These are phyloP conservation scores for Drosophila pallidifrons DNA, from an alignment of 1,140 invertebrate species.

Conservation along the genomic window DNA sequence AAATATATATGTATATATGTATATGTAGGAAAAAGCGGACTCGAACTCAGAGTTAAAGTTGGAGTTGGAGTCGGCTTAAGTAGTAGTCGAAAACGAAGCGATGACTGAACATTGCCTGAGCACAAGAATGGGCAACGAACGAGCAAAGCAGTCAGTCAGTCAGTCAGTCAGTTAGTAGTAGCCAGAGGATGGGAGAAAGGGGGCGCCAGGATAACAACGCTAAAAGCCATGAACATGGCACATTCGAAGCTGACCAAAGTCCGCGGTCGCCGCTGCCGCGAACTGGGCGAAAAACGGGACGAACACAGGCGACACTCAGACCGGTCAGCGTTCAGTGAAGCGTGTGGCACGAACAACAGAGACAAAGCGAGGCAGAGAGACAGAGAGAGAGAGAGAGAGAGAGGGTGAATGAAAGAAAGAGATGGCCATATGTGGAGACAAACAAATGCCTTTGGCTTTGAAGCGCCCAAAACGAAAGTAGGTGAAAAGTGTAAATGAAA, in stretches of 20 bases:
- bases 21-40: not conserved
- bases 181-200: too few species aligned
- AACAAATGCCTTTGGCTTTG: conserved; percentile 62
- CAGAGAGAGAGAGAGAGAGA: not conserved
- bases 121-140: conserved; percentile 24
- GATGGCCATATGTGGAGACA: conserved; percentile 16
- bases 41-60: not conserved
- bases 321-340: conserved; percentile 47
- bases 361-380: not conserved
- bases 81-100: conserved; percentile 48
- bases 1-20: conserved; percentile 7
- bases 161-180: too few species aligned
- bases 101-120: conserved; percentile 64
- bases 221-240: conserved; percentile 43
- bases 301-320: conserved; percentile 59
- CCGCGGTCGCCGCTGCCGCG: conserved; percentile 43
- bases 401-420: not conserved
- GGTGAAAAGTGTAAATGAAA: conserved; percentile 75
- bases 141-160: not conserved
- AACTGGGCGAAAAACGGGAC: not conserved
- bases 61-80: conserved; percentile 23
- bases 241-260: conserved; percentile 41
- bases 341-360: conserved; percentile 41
- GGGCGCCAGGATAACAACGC: not conserved
- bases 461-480: conserved; percentile 68